phyloP scores from a whole-genome alignment of 2,888 invertebrate genomes.

The Sturmia bella region DNA sequence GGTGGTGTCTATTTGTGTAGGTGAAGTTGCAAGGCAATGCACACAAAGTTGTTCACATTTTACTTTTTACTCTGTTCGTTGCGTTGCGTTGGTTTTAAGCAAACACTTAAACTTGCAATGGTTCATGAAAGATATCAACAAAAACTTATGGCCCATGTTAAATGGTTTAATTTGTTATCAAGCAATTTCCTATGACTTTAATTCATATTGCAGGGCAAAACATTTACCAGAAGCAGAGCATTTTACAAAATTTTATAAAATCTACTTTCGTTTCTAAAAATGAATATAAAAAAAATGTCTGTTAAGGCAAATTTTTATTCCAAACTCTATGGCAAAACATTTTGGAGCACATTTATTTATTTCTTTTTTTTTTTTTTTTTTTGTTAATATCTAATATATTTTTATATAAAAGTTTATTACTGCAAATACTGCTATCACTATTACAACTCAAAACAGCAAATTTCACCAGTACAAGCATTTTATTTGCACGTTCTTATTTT shows the following conservation, averaged over 20 bases:
- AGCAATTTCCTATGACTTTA: constrained; percentile 57
- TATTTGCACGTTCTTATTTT: constrained; percentile 4
- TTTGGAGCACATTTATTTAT: background rate
- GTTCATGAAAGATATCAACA: constrained; percentile 61
- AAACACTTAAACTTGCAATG: constrained; percentile 51
- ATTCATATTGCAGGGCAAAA: constrained; percentile 32
- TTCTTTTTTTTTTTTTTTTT: background rate
- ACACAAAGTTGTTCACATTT: constrained; percentile 1
- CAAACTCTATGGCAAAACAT: background rate
- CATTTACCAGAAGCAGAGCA: background rate
- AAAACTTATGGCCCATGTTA: constrained; percentile 63
- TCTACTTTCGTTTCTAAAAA: too few relatives aligned
- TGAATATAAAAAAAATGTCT: constrained; percentile 47
- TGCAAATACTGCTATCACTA: constrained; percentile 33
- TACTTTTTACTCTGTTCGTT: constrained; percentile 7
- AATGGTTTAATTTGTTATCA: constrained; percentile 66
- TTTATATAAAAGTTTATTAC: constrained; percentile 26
- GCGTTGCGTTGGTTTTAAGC: constrained; percentile 33
- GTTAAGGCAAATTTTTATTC: constrained; percentile 27
- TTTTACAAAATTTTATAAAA: background rate
- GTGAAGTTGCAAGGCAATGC: constrained; percentile 21
- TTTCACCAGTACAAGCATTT: constrained; percentile 1
- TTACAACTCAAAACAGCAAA: constrained; percentile 13
- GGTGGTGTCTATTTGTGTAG: background rate
- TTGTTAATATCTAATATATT: background rate